Evolutionary conservation across 1,140 invertebrate species (phyloP).

Genomic region (Drosophila parabipectinata): DNA sequence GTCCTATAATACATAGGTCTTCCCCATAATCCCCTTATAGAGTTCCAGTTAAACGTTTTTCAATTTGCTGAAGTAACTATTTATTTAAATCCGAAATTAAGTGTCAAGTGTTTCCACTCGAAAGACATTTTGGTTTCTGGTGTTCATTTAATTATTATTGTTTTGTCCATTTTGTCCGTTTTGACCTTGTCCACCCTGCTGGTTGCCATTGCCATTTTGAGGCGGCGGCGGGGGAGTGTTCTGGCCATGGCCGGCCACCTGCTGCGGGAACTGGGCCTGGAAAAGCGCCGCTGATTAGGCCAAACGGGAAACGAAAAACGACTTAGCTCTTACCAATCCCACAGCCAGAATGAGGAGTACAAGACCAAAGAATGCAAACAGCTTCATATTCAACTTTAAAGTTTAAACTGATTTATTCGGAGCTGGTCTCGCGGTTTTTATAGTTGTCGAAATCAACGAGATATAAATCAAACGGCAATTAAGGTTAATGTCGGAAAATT

Average conservation of each 20-base stretch:
- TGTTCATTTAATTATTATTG: slow-evolving; percentile 4
- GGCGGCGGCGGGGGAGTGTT: slow-evolving; percentile 23
- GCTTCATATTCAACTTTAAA: slow-evolving; percentile 53
- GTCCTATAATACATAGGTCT: too few species aligned
- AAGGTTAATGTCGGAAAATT: background rate
- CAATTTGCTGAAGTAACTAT: slow-evolving; percentile 14
- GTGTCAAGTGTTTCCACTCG: background rate
- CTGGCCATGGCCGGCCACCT: slow-evolving; percentile 34
- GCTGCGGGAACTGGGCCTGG: slow-evolving; percentile 36
- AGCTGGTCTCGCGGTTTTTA: slow-evolving; percentile 35
- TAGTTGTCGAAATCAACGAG: slow-evolving; percentile 20
- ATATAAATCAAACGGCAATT: slow-evolving; percentile 14
- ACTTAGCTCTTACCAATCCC: slow-evolving; percentile 47
- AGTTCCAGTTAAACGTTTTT: background rate
- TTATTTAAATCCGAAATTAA: slow-evolving; percentile 15
- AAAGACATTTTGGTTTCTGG: background rate
- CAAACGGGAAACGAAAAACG: background rate
- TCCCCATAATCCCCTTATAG: background rate
- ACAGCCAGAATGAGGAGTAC: slow-evolving; percentile 52
- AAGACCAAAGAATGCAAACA: slow-evolving; percentile 60
- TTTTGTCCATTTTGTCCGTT: slow-evolving; percentile 25
- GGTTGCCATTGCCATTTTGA: slow-evolving; percentile 35
- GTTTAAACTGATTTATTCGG: slow-evolving; percentile 15
- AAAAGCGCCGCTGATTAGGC: slow-evolving; percentile 6
- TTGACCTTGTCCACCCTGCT: slow-evolving; percentile 42